Conservation (phyloP, 2,797 vertebrate species). For the Muscicapa comitata region DNA sequence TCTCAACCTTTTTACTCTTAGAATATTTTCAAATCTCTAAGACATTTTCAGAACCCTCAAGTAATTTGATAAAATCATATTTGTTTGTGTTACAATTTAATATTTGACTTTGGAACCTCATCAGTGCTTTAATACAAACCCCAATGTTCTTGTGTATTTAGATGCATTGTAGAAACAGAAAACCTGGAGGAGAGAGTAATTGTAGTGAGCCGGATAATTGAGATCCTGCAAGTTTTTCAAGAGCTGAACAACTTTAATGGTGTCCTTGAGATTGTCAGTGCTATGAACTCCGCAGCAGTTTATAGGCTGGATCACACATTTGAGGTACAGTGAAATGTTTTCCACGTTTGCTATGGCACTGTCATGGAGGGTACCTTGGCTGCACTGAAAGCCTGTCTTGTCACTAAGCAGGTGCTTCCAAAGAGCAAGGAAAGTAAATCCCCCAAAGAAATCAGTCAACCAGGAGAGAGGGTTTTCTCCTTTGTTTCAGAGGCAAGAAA, state of each 20-base stretch:
- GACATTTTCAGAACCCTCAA: not conserved
- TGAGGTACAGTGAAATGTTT: constrained; percentile 80
- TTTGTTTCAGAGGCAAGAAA: not conserved
- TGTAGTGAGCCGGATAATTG: constrained; percentile 91
- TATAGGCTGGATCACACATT: constrained; percentile 97
- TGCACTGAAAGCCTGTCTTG: not conserved
- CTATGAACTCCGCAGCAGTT: constrained; percentile 96
- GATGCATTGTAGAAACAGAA: constrained; percentile 95
- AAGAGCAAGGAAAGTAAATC: not conserved
- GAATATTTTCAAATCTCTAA: not conserved
- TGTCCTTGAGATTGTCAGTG: constrained; percentile 94
- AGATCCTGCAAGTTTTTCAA: constrained; percentile 97
- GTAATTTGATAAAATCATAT: not conserved
- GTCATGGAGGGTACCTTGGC: not conserved
- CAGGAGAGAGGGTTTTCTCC: not conserved
- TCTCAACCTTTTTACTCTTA: not conserved
- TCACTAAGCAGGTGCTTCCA: not conserved
- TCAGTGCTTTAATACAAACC: not conserved
- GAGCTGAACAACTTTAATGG: constrained; percentile 98
- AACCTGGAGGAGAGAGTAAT: constrained; percentile 92
- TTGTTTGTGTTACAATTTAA: not conserved
- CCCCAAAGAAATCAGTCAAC: not conserved
- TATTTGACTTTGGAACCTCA: not conserved
- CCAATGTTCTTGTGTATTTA: constrained; percentile 61
- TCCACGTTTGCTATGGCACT: not conserved